These are phyloP conservation scores for Propsilocerus akamusi DNA, from an alignment of 1,140 invertebrate genomes.

Conservation along the genomic window DNA sequence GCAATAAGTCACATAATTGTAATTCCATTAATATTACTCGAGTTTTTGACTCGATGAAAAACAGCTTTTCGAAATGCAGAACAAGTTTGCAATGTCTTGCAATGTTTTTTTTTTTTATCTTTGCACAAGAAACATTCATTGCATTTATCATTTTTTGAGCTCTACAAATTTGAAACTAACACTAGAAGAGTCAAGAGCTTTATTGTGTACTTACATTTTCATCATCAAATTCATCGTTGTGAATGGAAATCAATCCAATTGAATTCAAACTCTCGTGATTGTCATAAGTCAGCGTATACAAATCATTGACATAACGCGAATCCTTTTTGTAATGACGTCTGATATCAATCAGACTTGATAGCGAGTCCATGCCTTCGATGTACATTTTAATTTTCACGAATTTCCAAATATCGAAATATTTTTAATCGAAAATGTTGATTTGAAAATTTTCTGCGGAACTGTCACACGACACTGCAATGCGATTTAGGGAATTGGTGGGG, in stretches of 20 bases:
- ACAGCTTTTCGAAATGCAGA: no score
- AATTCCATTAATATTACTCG: background rate
- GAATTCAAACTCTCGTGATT: constrained; percentile 50
- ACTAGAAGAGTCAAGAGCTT: background rate
- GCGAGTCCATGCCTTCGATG: background rate
- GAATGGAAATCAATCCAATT: constrained; percentile 16
- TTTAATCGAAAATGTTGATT: no score
- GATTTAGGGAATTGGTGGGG: background rate
- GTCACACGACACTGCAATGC: no score
- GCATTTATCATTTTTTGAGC: background rate
- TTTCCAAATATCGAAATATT: no score
- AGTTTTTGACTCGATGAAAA: background rate
- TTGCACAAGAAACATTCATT: no score
- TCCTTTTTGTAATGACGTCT: constrained; percentile 71
- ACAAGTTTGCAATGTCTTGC: no score
- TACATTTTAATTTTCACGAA: background rate
- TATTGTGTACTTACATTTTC: constrained; percentile 4
- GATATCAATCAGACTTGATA: background rate
- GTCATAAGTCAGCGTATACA: constrained; percentile 69
- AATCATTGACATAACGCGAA: constrained; percentile 56
- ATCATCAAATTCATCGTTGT: constrained; percentile 8
- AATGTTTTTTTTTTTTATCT: no score
- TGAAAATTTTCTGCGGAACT: no score
- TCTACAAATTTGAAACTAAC: background rate
- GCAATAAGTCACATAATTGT: background rate